phyloP scores from a whole-genome alignment of 2,113 vertebrate genomes.

The Brachypodius melanocephalos region DNA sequence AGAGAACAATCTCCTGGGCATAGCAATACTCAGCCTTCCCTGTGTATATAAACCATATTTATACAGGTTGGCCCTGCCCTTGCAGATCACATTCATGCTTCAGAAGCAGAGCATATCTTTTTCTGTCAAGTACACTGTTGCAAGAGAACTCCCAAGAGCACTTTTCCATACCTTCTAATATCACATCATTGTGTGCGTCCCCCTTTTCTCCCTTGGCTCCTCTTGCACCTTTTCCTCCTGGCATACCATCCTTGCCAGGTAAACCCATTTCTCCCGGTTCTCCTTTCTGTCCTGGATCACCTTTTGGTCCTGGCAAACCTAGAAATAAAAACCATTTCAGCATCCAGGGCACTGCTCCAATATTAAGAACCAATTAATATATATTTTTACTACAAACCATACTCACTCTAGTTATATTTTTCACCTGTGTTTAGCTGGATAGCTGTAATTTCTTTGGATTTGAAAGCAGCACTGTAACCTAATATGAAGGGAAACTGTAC shows the following conservation, averaged over 20 bases:
- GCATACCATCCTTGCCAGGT: constrained; percentile 68
- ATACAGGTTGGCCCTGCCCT: background rate
- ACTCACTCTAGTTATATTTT: background rate
- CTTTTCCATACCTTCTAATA: constrained; percentile 60
- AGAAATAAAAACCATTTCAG: background rate
- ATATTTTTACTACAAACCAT: background rate
- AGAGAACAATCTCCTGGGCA: background rate
- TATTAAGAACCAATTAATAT: background rate
- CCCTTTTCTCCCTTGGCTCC: constrained; percentile 85
- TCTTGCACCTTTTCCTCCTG: constrained; percentile 78
- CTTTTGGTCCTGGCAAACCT: constrained; percentile 72
- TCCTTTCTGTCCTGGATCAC: constrained; percentile 76
- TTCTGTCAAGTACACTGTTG: background rate
- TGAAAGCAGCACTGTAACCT: background rate
- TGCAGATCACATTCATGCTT: background rate
- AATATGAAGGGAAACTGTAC: background rate
- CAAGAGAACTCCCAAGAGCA: background rate
- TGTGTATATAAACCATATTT: background rate
- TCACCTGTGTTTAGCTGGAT: background rate
- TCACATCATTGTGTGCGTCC: constrained; percentile 31
- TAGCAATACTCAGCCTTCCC: background rate
- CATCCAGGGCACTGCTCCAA: background rate
- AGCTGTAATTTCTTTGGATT: background rate
- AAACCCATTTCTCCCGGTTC: constrained; percentile 75
- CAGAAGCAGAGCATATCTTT: background rate